Evolutionary conservation across 2,797 vertebrate species (phyloP).

Genomic region (Danio choprae): DNA sequence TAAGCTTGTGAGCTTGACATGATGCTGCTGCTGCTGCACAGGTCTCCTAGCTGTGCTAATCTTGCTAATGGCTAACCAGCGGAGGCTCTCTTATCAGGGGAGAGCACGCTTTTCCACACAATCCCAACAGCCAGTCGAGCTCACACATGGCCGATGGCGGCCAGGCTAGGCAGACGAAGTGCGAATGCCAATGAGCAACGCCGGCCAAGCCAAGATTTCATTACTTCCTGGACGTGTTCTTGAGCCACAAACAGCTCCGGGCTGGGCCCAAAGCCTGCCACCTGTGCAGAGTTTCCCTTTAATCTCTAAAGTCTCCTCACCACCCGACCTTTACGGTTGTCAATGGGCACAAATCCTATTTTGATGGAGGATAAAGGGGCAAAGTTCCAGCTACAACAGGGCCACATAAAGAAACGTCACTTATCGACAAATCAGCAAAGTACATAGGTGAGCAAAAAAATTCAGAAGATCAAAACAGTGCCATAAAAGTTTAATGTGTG

Average conservation of each 20-base stretch:
- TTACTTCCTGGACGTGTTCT: slow-evolving; percentile 52
- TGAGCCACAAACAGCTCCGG: slow-evolving; percentile 45
- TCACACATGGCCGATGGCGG: slow-evolving; percentile 59
- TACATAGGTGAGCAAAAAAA: slow-evolving; percentile 62
- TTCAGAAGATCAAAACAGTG: slow-evolving; percentile 70
- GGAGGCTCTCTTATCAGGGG: slow-evolving; percentile 73
- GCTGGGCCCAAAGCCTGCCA: slow-evolving; percentile 59
- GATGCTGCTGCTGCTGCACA: slow-evolving; percentile 1
- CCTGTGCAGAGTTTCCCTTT: slow-evolving; percentile 52
- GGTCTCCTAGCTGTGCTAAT: slow-evolving; percentile 31
- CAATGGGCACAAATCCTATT: slow-evolving; percentile 59
- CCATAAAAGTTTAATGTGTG: slow-evolving; percentile 75
- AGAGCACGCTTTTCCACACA: slow-evolving; percentile 63
- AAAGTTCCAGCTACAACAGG: slow-evolving; percentile 52
- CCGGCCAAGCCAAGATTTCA: slow-evolving; percentile 60
- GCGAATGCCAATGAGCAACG: slow-evolving; percentile 75
- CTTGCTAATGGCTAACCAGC: slow-evolving; percentile 43
- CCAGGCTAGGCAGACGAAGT: slow-evolving; percentile 60
- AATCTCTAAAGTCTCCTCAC: slow-evolving; percentile 36
- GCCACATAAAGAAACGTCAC: slow-evolving; percentile 50
- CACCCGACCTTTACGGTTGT: slow-evolving; percentile 53
- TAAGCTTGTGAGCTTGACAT: slow-evolving; percentile 29
- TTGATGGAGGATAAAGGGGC: slow-evolving; percentile 34
- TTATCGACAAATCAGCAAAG: slow-evolving; percentile 64
- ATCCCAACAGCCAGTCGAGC: slow-evolving; percentile 24